phyloP scores from a whole-genome alignment of 92 coral and sea anemone species.

The Porites divaricata region DNA sequence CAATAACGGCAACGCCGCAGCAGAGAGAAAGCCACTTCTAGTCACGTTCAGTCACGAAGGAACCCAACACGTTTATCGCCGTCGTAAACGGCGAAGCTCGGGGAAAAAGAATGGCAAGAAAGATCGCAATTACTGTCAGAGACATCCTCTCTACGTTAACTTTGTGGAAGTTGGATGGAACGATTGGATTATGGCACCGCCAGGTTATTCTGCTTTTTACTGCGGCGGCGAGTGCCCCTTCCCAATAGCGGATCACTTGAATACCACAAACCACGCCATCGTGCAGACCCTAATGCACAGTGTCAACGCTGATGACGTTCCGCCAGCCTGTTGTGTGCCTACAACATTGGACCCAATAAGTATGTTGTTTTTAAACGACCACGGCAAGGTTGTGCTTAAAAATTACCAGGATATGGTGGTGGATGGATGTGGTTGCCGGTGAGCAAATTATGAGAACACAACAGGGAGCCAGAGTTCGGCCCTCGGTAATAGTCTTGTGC shows the following conservation, averaged over 20 bases:
- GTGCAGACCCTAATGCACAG: conserved; percentile 92
- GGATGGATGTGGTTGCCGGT: conserved; percentile 96
- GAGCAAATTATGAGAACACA: background rate
- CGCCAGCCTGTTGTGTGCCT: conserved; percentile 94
- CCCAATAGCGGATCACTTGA: conserved; percentile 76
- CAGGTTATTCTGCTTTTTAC: conserved; percentile 81
- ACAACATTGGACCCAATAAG: conserved; percentile 80
- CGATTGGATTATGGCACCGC: conserved; percentile 97
- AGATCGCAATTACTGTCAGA: conserved; percentile 64
- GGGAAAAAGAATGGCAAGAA: conserved; percentile 16
- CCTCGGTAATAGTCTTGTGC: background rate
- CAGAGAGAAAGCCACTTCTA: conserved; percentile 80
- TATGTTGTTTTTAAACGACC: conserved; percentile 83
- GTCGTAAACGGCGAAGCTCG: conserved; percentile 74
- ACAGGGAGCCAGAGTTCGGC: background rate
- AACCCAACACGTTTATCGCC: conserved; percentile 64
- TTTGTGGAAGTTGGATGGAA: conserved; percentile 91
- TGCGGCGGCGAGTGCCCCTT: conserved; percentile 91
- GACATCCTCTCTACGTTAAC: conserved; percentile 85
- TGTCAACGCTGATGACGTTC: conserved; percentile 72
- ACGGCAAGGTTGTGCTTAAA: conserved; percentile 77
- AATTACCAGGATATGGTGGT: conserved; percentile 96
- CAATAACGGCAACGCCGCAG: conserved; percentile 55
- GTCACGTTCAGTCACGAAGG: conserved; percentile 90
- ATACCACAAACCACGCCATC: conserved; percentile 96